phyloP scores from a whole-genome alignment of 2,888 invertebrate species.

The Folsomia candida region DNA sequence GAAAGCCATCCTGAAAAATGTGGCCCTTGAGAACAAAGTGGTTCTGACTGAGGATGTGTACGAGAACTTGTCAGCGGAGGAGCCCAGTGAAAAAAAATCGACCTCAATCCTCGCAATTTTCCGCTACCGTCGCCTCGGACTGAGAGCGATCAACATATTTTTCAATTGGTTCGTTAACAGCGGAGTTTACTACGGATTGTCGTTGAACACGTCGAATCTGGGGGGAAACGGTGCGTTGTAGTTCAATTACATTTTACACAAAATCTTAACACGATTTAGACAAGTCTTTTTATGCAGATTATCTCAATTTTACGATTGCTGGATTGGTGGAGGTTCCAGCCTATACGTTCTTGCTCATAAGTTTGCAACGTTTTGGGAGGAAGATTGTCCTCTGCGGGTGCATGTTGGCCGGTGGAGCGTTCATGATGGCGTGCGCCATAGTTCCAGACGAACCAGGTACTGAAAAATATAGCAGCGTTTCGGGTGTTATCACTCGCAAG shows the following conservation, averaged over 20 bases:
- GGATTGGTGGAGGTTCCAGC: slow-evolving; percentile 76
- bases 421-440: slow-evolving; percentile 47
- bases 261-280: too few relatives aligned
- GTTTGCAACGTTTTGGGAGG: slow-evolving; percentile 69
- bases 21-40: slow-evolving; percentile 66
- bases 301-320: slow-evolving; percentile 70
- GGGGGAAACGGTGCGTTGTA: slow-evolving; percentile 60
- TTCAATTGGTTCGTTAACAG: slow-evolving; percentile 77
- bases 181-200: slow-evolving; percentile 73
- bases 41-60: slow-evolving; percentile 59
- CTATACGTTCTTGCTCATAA: slow-evolving; percentile 64
- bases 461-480: not conserved
- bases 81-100: slow-evolving; percentile 16
- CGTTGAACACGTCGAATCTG: slow-evolving; percentile 70
- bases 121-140: slow-evolving; percentile 62
- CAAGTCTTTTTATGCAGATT: slow-evolving; percentile 53
- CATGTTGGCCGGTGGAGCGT: slow-evolving; percentile 56
- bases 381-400: slow-evolving; percentile 67
- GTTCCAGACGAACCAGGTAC: slow-evolving; percentile 29
- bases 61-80: slow-evolving; percentile 52
- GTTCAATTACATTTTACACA: too few relatives aligned
- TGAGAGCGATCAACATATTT: slow-evolving; percentile 59
- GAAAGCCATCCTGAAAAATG: slow-evolving; percentile 62
- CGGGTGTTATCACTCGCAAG: not conserved
- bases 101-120: slow-evolving; percentile 53